Base-by-base conservation (phyloP, 92 coral and sea anemone species). In the Parazoanthus darwini region DNA sequence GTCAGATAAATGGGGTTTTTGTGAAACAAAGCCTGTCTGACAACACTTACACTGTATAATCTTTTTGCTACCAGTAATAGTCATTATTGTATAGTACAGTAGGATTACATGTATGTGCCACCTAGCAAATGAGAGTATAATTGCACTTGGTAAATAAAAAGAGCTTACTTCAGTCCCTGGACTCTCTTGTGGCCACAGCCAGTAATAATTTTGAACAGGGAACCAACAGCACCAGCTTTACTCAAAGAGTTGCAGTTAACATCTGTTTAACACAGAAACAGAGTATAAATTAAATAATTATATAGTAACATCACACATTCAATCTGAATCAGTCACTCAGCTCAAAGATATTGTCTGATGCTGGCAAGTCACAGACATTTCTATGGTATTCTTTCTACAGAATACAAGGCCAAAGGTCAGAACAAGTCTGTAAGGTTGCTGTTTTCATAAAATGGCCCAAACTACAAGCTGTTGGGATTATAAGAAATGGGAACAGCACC, bases 161-260 rank as follows among this genome's bases (percentile, higher is more conserved):
- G 63, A 46, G 48, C 71, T 94, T 83, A 97, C 99, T 97, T 97
- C 68, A 97, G 78, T 74, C 98, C 94, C 29, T 93, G 96, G 44
- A 95, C 91, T 43, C 99, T 88, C 86, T 95, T 97, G 88, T 97
- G 99, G 25, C 99, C 99, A 93, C 99, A 97, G 82, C 96, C 93
- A 9, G 94, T 88, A 23, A 95, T 90, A 58, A 95, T 92, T 87
- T 92, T 94, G 81, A 97, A 97, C 77, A 97, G 89, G 2, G 93
- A 92, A 65, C 90, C 89, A 29, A 97, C 93, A 77, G 98, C 96
- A 39, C 98, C 99, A 71, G 96, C 93, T 87, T 97, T 97, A 22
- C 96, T 93, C 72, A 97, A 86, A 63, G 86, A 85, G 77, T 88
- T 97, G 89, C 99, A 97, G 80, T 97, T 97, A 11, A 97, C 99